Evolutionary conservation across 2,113 vertebrate genomes (phyloP), one percentile per base, ranked within the genome.

Genomic region (Monopterus albus): DNA sequence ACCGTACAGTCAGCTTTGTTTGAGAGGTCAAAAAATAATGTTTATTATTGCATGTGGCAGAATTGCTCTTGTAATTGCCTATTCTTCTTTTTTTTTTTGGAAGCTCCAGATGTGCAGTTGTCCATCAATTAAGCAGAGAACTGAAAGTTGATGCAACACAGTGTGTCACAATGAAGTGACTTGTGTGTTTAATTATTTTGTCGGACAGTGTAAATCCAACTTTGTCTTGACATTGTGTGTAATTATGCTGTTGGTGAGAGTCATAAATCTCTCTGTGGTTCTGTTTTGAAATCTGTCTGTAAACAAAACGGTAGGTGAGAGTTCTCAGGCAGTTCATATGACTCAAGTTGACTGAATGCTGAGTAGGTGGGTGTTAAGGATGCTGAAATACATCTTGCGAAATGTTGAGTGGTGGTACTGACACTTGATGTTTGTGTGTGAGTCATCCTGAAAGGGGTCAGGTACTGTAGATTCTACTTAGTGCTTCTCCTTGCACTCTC

Each of bases 371-470:
- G 39, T 35, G 68, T 17, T n/a, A 18, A 31, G 51, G 45, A 57
- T 4, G 28, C 45, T 13, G n/a, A 63, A 45, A 17, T 45, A 5
- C 39, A 28, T 29, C 15, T 47, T 46, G 29, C 4, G n/a, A 65
- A 29, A 42, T 25, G 52, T 35, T 47, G n/a, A 42, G 23, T 33
- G 36, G 53, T 63, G 40, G 47, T 57, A 58, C 55, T 12, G 13
- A 43, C 28, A 18, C n/a, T n/a, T n/a, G n/a, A n/a, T n/a, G 3
- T 42, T 9, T 63, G 38, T n/a, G 13, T 33, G 5, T 18, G 74
- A 83, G 21, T 88, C 76, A 88, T 45, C 12, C 7, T 68, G 73
- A 84, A 84, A 84, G 57, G 52, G 75, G 75, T 72, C 79, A 73
- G 31, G 39, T 36, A 18, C n/a, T n/a, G n/a, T n/a, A n/a, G 46